Conservation (phyloP, 2,888 invertebrate genomes). For the Nesidiocoris tenuis region DNA sequence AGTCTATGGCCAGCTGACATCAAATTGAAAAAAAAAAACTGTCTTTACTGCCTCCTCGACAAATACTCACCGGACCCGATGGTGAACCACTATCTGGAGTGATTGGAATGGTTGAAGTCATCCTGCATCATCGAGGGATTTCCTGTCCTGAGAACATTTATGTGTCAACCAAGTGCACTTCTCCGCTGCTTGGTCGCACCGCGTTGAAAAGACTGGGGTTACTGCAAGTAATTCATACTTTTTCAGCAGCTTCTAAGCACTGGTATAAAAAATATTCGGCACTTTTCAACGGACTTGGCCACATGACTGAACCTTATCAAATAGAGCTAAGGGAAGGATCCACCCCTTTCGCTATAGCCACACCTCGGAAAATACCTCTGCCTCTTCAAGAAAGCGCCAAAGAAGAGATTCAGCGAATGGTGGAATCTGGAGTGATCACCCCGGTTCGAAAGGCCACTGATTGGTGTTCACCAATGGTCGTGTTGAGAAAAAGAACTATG, state of each 20-base stretch:
- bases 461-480: slow-evolving; percentile 19
- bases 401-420: background rate
- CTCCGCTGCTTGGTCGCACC: background rate
- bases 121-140: too few species aligned
- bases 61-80: too few species aligned
- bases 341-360: background rate
- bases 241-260: background rate
- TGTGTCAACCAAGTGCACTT: too few species aligned
- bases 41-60: too few species aligned
- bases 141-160: too few species aligned
- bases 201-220: background rate
- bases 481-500: too few species aligned
- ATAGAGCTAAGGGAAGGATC: background rate
- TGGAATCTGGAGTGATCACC: background rate
- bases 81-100: too few species aligned
- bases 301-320: background rate
- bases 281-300: background rate
- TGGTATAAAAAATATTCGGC: background rate
- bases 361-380: background rate
- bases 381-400: background rate
- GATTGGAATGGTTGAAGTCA: too few species aligned
- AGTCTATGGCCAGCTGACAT: too few species aligned
- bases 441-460: background rate
- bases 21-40: too few species aligned
- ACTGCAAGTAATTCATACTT: background rate